phyloP scores from a whole-genome alignment of 2,113 vertebrate genomes.

The Morone saxatilis region DNA sequence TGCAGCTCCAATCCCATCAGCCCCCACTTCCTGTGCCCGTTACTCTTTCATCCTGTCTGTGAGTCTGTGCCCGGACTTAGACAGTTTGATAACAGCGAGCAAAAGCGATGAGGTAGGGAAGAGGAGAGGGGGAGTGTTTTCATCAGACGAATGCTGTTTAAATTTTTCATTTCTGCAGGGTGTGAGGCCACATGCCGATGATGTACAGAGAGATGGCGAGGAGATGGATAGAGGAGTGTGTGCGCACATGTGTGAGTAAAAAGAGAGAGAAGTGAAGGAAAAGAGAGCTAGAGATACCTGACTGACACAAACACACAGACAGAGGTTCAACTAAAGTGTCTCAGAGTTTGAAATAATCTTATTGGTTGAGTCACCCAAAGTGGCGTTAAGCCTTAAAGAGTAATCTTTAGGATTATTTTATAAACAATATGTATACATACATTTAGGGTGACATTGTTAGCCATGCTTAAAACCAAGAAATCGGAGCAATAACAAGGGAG shows the following conservation, averaged over 20 bases:
- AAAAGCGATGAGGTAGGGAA: not conserved
- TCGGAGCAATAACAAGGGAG: not conserved
- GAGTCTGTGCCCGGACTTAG: not conserved
- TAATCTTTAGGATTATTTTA: not conserved
- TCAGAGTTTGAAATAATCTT: not conserved
- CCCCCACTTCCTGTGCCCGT: constrained; percentile 3
- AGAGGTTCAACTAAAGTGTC: not conserved
- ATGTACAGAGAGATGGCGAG: not conserved
- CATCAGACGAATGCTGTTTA: constrained; percentile 39
- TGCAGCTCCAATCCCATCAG: constrained; percentile 42
- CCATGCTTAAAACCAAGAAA: not conserved
- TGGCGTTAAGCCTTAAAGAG: not conserved
- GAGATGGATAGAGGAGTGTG: not conserved
- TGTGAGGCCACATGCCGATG: not conserved
- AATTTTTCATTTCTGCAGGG: constrained; percentile 31
- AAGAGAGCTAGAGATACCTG: not conserved
- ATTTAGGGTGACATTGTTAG: not conserved
- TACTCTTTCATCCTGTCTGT: constrained; percentile 14
- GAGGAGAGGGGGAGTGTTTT: not conserved
- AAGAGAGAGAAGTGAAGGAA: not conserved
- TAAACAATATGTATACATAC: not conserved
- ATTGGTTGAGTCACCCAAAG: not conserved
- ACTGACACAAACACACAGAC: not conserved
- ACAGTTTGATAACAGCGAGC: not conserved
- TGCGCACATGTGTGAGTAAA: not conserved